Percentiles rank a stretch among this genome's conserved stretches.
These are phyloP conservation scores for Cydia amplana DNA, from an alignment of 1,140 invertebrate genomes.

Conservation along the genomic window DNA sequence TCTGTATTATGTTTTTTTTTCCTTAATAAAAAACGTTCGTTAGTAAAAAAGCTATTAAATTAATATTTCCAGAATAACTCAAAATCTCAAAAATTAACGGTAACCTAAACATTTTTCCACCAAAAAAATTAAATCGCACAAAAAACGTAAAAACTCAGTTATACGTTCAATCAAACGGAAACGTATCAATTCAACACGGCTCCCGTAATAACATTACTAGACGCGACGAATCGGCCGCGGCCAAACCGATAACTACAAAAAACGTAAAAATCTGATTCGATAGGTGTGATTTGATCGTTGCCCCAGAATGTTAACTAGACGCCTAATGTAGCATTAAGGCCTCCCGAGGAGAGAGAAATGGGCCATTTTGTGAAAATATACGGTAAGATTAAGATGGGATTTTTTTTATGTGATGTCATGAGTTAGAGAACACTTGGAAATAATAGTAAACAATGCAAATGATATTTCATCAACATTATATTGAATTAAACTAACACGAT, in stretches of 20 bases:
- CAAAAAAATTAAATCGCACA: neutral
- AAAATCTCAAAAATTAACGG: no score
- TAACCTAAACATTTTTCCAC: no score
- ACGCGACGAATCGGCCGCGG: neutral
- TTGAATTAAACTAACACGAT: no score
- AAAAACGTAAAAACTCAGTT: neutral
- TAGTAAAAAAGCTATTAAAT: no score
- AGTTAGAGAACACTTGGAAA: no score
- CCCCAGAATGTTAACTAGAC: neutral
- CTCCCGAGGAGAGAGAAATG: neutral
- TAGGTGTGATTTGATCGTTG: neutral
- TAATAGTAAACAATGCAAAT: no score
- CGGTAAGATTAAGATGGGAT: neutral
- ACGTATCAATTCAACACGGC: constrained; percentile 2
- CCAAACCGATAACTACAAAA: constrained; percentile 20
- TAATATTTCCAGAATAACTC: no score
- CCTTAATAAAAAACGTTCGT: no score
- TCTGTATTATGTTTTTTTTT: no score
- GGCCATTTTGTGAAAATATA: neutral
- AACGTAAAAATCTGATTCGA: constrained; percentile 12
- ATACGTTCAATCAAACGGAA: neutral
- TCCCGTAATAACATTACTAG: constrained; percentile 4
- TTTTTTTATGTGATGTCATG: no score
- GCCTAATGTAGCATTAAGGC: neutral
- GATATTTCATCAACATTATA: no score